A percentile compares a stretch with the other conserved stretches of the same genome.
phyloP scores from a whole-genome alignment of 1,140 invertebrate species.

The Heliconius congener region DNA sequence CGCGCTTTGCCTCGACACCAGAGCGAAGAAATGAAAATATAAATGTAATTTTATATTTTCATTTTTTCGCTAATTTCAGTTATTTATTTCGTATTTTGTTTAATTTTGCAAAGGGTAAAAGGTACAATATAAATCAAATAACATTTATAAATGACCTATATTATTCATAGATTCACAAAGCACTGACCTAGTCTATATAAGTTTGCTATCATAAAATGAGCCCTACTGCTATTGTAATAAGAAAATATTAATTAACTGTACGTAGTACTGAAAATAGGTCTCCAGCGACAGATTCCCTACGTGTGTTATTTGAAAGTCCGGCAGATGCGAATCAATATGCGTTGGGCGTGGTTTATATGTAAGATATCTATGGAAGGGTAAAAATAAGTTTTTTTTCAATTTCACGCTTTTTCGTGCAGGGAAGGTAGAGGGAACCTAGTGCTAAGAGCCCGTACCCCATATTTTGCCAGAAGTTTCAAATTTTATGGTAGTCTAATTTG shows the following conservation, averaged over 20 bases:
- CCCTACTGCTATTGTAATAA: neutral
- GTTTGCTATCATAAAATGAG: neutral
- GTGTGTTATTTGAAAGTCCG: slow-evolving; percentile 4
- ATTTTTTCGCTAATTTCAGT: no score
- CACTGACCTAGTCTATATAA: slow-evolving; percentile 4
- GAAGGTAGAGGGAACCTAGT: neutral
- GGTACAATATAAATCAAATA: neutral
- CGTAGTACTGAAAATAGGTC: neutral
- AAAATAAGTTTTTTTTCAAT: no score
- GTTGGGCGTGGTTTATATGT: neutral
- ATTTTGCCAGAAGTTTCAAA: no score
- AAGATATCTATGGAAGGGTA: no score
- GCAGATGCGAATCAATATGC: neutral
- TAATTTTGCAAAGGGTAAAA: no score
- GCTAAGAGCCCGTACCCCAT: neutral
- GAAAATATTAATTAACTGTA: neutral
- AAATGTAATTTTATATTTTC: no score
- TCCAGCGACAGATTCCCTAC: slow-evolving; percentile 5
- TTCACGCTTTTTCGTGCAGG: no score
- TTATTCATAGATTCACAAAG: slow-evolving; percentile 1
- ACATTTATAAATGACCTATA: neutral
- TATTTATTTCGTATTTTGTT: no score
- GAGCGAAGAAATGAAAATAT: no score
- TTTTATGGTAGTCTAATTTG: no score
- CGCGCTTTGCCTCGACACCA: no score